A percentile compares a stretch with the other conserved stretches of the same genome.
phyloP scores from a whole-genome alignment of 2,113 vertebrate species.

The Dipodomys merriami region DNA sequence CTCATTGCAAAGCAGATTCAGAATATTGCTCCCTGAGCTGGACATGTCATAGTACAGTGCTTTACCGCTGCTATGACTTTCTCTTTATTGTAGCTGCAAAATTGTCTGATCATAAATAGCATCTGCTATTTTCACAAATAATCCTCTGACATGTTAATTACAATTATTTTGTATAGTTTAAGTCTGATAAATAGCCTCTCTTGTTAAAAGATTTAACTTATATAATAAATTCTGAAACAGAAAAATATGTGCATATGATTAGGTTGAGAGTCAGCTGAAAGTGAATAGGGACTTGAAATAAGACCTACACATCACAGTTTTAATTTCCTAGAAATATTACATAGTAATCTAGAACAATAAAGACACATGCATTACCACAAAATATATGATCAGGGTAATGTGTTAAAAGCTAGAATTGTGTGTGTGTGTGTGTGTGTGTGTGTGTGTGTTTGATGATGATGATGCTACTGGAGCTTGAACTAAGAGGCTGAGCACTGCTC shows the following conservation, averaged over 20 bases:
- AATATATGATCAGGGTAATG: constrained; percentile 9
- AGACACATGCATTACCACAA: neutral
- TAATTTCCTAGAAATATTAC: constrained; percentile 55
- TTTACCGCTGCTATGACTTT: neutral
- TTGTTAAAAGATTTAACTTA: constrained; percentile 54
- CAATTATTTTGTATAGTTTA: constrained; percentile 13
- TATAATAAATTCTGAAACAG: neutral
- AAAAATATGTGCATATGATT: constrained; percentile 33
- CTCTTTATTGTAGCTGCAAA: neutral
- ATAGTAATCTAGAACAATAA: constrained; percentile 40
- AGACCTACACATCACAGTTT: constrained; percentile 6
- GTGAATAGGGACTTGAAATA: constrained; percentile 56
- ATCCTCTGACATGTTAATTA: constrained; percentile 1
- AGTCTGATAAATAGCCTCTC: constrained; percentile 25
- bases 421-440: too few species aligned
- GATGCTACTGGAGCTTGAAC: too few species aligned
- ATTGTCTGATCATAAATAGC: neutral
- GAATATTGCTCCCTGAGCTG: neutral
- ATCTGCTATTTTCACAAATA: constrained; percentile 37
- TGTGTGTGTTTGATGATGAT: too few species aligned
- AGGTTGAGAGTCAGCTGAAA: constrained; percentile 50
- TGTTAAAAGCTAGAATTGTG: neutral
- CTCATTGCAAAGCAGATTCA: neutral
- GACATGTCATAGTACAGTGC: neutral
- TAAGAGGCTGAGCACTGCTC: too few species aligned